These are phyloP conservation scores for Monomorium pharaonis DNA, from an alignment of 1,140 invertebrate genomes.

Conservation along the genomic window DNA sequence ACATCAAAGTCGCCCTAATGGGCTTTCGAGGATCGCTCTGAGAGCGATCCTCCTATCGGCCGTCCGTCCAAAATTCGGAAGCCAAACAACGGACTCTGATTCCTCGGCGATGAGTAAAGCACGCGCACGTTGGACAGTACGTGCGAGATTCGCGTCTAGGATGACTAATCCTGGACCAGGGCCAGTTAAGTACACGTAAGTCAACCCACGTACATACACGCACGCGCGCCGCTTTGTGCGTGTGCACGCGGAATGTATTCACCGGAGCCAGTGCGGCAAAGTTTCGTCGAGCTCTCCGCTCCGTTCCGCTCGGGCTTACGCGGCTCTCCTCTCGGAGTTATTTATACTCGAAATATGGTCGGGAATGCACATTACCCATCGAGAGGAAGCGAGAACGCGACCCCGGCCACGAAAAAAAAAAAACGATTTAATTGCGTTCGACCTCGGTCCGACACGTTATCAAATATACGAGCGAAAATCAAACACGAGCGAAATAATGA, in stretches of 20 bases:
- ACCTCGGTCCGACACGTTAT: not conserved
- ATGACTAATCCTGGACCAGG: slow-evolving; percentile 70
- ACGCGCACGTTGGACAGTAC: slow-evolving; percentile 43
- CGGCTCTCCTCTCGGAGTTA: slow-evolving; percentile 62
- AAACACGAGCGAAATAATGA: not conserved
- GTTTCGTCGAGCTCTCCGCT: slow-evolving; percentile 46
- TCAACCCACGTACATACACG: slow-evolving; percentile 16
- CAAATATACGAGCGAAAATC: not conserved
- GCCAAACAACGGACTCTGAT: slow-evolving; percentile 57
- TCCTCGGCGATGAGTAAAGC: slow-evolving; percentile 55
- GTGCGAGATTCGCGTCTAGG: slow-evolving; percentile 56
- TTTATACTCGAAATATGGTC: slow-evolving; percentile 70
- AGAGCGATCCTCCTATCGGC: not conserved
- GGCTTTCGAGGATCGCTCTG: not conserved
- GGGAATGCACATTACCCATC: slow-evolving; percentile 10
- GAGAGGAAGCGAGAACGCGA: slow-evolving; percentile 15
- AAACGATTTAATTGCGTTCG: slow-evolving; percentile 32
- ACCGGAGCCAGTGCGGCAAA: not conserved
- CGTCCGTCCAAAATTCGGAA: slow-evolving; percentile 63
- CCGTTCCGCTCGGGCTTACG: slow-evolving; percentile 35
- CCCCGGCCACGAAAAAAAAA: slow-evolving; percentile 6
- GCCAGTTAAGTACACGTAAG: slow-evolving; percentile 56
- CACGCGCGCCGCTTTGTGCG: not conserved
- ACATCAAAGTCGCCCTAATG: not conserved
- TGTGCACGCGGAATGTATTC: not conserved